phyloP scores from a whole-genome alignment of 1,140 invertebrate species.

The Heliconius hermathena region DNA sequence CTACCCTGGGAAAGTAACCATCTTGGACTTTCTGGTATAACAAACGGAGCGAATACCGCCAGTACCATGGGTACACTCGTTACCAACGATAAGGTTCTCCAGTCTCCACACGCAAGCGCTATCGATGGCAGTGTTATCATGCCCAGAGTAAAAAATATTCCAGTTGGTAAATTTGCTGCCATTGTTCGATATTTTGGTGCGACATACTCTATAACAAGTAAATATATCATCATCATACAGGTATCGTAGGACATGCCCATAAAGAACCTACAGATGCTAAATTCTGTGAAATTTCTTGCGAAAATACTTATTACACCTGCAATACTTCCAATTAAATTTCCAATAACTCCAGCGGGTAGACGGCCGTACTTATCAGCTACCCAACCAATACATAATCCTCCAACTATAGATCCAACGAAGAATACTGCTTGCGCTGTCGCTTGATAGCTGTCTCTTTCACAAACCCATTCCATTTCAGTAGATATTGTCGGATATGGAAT shows the following conservation, averaged over 20 bases:
- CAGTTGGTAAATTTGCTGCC: slow-evolving; percentile 84
- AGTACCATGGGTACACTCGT: slow-evolving; percentile 73
- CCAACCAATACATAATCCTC: slow-evolving; percentile 86
- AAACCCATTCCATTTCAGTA: slow-evolving; percentile 84
- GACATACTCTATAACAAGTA: slow-evolving; percentile 84
- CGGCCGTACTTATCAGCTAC: slow-evolving; percentile 85
- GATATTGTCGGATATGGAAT: slow-evolving; percentile 71
- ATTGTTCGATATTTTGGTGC: slow-evolving; percentile 83
- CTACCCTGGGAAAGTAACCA: slow-evolving; percentile 86
- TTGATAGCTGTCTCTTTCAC: slow-evolving; percentile 83
- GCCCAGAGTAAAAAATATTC: slow-evolving; percentile 84
- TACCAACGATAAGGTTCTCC: slow-evolving; percentile 85
- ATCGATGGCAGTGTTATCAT: slow-evolving; percentile 84
- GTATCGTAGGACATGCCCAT: slow-evolving; percentile 89
- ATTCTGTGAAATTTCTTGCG: slow-evolving; percentile 82
- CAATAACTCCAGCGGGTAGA: slow-evolving; percentile 84
- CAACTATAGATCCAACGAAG: slow-evolving; percentile 86
- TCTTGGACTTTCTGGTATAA: slow-evolving; percentile 88
- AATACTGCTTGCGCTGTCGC: slow-evolving; percentile 86
- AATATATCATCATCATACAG: slow-evolving; percentile 88
- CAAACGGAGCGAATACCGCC: slow-evolving; percentile 75
- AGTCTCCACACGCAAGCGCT: slow-evolving; percentile 85
- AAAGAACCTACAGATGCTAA: slow-evolving; percentile 84
- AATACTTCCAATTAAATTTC: slow-evolving; percentile 83
- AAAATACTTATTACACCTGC: slow-evolving; percentile 86